A percentile compares a stretch with the other conserved stretches of the same genome.
Evolutionary conservation across 2,797 vertebrate genomes (phyloP).

Genomic region (Chromobotia macracanthus): DNA sequence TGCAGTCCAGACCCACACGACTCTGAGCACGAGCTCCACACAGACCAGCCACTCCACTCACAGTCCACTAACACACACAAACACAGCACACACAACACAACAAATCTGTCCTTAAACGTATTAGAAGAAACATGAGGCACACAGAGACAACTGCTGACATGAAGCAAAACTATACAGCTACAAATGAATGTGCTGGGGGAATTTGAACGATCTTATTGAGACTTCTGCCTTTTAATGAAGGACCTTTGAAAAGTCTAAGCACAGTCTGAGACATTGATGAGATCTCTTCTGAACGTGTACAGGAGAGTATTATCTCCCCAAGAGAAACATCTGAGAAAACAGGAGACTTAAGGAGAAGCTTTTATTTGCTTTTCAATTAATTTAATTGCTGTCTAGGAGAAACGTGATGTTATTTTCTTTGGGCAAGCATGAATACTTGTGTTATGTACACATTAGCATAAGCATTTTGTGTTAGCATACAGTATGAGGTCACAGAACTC

Average conservation of each 20-base stretch:
- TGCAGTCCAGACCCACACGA: conserved; percentile 77
- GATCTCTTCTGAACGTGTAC: not conserved
- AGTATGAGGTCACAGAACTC: conserved; percentile 63
- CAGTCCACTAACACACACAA: conserved; percentile 75
- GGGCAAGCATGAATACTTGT: not conserved
- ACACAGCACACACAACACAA: conserved; percentile 6
- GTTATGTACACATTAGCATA: not conserved
- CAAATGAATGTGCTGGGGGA: too few relatives aligned
- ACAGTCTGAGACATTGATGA: not conserved
- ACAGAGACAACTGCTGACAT: not conserved
- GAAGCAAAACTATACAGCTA: too few relatives aligned
- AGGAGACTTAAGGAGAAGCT: not conserved
- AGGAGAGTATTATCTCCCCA: not conserved
- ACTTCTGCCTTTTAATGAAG: too few relatives aligned
- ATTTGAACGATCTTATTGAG: too few relatives aligned
- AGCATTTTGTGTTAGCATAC: too few relatives aligned
- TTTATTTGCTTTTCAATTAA: not conserved
- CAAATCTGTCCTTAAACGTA: not conserved
- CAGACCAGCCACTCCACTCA: conserved; percentile 78
- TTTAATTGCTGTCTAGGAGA: not conserved
- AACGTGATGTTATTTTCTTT: not conserved
- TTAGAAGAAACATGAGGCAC: not conserved
- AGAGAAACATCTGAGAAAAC: not conserved
- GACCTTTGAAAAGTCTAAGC: too few relatives aligned
- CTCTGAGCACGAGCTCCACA: conserved; percentile 78